Percentiles rank a stretch among this genome's conserved stretches.
Conservation (phyloP, 2,113 vertebrate genomes). For the Falcunculus frontatus region DNA sequence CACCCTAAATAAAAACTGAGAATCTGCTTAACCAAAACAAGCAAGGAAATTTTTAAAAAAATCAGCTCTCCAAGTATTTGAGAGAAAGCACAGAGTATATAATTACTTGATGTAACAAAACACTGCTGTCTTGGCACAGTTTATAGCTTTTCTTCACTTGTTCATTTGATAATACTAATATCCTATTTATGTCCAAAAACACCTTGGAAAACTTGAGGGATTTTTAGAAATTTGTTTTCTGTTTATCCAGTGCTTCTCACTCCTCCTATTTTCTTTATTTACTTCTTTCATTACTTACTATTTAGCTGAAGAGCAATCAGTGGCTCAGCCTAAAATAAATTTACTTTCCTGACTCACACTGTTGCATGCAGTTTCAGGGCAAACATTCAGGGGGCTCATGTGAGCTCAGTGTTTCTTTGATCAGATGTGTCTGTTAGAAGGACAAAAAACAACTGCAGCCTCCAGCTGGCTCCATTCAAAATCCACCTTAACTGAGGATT, state of each 20-base stretch:
- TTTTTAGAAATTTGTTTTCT: neutral
- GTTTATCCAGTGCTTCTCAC: neutral
- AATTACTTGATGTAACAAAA: neutral
- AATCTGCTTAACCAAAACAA: neutral
- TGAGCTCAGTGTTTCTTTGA: neutral
- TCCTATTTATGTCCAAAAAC: neutral
- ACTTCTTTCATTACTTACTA: neutral
- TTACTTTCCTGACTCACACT: neutral
- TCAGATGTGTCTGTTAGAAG: neutral
- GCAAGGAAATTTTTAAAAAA: neutral
- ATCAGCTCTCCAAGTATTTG: neutral
- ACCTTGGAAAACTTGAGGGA: neutral
- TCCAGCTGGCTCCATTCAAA: neutral
- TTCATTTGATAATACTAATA: neutral
- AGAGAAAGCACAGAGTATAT: neutral
- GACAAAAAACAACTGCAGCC: neutral
- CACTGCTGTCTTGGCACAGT: neutral
- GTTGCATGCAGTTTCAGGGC: neutral
- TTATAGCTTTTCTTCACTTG: neutral
- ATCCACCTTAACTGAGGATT: neutral
- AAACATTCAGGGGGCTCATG: neutral
- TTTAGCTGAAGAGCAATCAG: neutral
- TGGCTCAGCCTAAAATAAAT: neutral
- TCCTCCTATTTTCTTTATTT: neutral
- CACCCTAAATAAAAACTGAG: neutral